These are phyloP conservation scores for Hanleya hanleyi DNA, from an alignment of 2,888 invertebrate genomes.

Conservation along the genomic window DNA sequence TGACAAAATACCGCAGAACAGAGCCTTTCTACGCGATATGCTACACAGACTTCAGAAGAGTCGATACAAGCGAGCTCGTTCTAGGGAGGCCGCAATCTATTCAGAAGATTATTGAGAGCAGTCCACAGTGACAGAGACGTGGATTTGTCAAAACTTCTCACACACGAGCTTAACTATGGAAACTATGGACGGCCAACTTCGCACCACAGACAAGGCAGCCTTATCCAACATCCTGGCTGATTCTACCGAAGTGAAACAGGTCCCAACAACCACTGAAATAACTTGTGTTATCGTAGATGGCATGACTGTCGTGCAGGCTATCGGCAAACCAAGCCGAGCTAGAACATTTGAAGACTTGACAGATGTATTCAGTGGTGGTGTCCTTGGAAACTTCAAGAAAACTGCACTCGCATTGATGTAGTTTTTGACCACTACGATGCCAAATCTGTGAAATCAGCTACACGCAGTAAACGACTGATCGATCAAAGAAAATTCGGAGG, in stretches of 20 bases:
- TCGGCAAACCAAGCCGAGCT: not conserved
- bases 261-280: not conserved
- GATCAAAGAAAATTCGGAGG: not conserved
- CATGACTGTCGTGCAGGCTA: not conserved
- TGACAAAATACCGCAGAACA: not conserved
- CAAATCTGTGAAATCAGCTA: not conserved
- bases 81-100: not conserved
- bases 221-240: not conserved
- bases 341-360: not conserved
- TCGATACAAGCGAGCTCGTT: not conserved
- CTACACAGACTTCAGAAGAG: not conserved
- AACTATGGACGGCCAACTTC: not conserved
- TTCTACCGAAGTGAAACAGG: not conserved
- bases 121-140: not conserved
- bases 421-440: not conserved
- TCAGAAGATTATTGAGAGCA: not conserved
- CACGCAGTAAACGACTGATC: not conserved
- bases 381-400: not conserved
- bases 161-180: not conserved
- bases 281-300: slow-evolving; percentile 17
- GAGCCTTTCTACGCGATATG: not conserved
- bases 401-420: not conserved
- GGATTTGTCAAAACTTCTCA: not conserved
- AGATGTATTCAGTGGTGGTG: not conserved
- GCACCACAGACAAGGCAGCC: not conserved